These are phyloP conservation scores for human DNA, from an alignment of 2,113 vertebrate species.

Conservation along the genomic window DNA sequence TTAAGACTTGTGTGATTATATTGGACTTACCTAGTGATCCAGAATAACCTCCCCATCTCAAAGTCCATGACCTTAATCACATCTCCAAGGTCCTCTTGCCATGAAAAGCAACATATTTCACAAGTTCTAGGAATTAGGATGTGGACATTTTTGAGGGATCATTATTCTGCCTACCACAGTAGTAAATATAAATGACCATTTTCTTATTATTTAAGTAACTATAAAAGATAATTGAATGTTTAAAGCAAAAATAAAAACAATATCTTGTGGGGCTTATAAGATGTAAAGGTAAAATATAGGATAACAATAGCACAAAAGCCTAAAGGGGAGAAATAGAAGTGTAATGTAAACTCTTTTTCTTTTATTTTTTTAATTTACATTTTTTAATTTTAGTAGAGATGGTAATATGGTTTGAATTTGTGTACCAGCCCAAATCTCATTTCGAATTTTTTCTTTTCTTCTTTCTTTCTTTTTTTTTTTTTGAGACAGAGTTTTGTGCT, in stretches of 20 bases:
- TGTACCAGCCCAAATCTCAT: too few relatives aligned
- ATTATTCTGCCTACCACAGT: neutral
- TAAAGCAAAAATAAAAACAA: neutral
- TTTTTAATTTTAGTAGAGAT: too few relatives aligned
- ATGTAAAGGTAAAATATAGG: neutral
- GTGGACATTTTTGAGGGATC: neutral
- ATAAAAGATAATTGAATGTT: slow-evolving; percentile 7
- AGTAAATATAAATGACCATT: neutral
- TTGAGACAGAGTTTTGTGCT: too few relatives aligned
- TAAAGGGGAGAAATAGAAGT: neutral
- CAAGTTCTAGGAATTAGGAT: neutral
- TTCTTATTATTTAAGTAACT: slow-evolving; percentile 10
- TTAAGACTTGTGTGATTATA: neutral
- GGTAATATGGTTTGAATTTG: too few relatives aligned
- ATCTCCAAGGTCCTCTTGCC: neutral
- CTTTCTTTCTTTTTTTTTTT: too few relatives aligned
- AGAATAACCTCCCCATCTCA: neutral
- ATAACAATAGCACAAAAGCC: neutral
- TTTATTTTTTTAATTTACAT: too few relatives aligned
- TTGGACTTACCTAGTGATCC: neutral
- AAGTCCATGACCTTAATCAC: neutral
- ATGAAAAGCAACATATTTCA: neutral
- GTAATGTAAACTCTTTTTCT: neutral
- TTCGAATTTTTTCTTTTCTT: too few relatives aligned
- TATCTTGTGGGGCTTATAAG: neutral